Base-by-base conservation (phyloP, 1,140 invertebrate species). In the Drosophila novamexicana region DNA sequence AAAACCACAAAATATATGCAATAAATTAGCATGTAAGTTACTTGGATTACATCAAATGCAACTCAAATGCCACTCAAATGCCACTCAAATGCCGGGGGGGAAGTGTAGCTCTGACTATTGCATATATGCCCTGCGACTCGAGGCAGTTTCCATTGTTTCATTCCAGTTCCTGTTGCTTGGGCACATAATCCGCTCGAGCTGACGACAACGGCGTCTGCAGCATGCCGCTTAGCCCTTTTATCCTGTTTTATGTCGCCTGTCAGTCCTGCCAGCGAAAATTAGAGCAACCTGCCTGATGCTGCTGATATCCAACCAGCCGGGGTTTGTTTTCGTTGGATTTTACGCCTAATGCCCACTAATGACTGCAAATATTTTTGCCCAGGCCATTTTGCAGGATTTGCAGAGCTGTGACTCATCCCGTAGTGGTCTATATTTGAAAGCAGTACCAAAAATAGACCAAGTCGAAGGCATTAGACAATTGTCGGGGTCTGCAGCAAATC, bases 281-380 rank as follows among this genome's bases (percentile, higher is more conserved):
- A 86, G 84, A 83, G 83, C 83, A 86, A 83, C 83, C 79, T 85
- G 81, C 70, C 58, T 32, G 42, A 34, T 62, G 47, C 42, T 18
- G 2, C 57, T 47, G 37, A 59, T 66, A 22, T 56, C 34, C 42
- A 9, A n/a, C 14, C 12, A n/a, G 29, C n/a, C 40, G 16, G n/a
- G 56, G 32, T 49, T 62, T 75, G 52, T 75, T 77, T 65, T 75
- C 59, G 36, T 40, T 62, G 62, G 77, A 77, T 72, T 85, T 53
- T 34, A 42, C 57, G 69, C 69, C 57, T 83, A 86, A 86, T 88
- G 69, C 79, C 49, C 58, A 67, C 73, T 86, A 86, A 86, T 86
- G 83, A 86, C 75, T 63, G 66, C 84, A 86, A 86, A 86, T 86
- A 86, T 86, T 86, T 86, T 86, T 88, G 79, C 45, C 63, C 66